Base-by-base conservation (phyloP, 2,797 vertebrate genomes). In the Heliangelus exortis region DNA sequence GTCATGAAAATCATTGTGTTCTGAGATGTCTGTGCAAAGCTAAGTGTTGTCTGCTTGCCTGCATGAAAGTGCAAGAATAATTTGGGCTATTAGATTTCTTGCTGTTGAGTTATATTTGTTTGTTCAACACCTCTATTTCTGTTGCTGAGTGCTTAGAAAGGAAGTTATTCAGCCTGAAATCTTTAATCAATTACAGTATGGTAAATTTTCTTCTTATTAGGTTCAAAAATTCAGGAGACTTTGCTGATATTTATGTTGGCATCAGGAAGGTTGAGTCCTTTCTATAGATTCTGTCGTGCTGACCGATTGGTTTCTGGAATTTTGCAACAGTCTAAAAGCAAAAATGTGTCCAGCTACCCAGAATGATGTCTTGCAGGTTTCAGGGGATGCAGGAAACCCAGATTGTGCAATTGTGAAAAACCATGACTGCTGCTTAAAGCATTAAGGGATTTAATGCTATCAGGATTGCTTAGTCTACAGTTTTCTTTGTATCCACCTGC, bases 1-100 rank as follows among this genome's bases (percentile, higher is more conserved):
- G 74, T 76, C 5, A 39, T 71, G 65, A 34, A 90, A 90, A 72
- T 77, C 14, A 3, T 95, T 95, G 87, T 94, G 87, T 92, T 92
- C 69, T 66, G 84, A 96, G 67, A 93, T 94, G 50, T 92, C 47
- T 71, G 83, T 87, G 84, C 87, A 91, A 89, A 95, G n/a, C 26
- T 17, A 84, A 95, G 91, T 55, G 18, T 74, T 81, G 88, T 90
- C 95, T 96, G 81, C 91, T 97, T 96, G 50, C 54, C 87, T 89
- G 87, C 80, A 90, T 91, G 84, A 75, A 95, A 95, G 33, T 66
- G 54, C 67, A 79, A 93, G 95, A 78, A 78, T 68, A 73, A 47
- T 1, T 17, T 33, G 83, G 33, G 59, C 58, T 88, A 81, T 90
- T 95, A 84, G 83, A 90, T 95, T 93, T 89, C 79, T 85, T 87